These are phyloP conservation scores for Andrena minutula DNA, from an alignment of 2,888 invertebrate genomes.

Conservation along the genomic window DNA sequence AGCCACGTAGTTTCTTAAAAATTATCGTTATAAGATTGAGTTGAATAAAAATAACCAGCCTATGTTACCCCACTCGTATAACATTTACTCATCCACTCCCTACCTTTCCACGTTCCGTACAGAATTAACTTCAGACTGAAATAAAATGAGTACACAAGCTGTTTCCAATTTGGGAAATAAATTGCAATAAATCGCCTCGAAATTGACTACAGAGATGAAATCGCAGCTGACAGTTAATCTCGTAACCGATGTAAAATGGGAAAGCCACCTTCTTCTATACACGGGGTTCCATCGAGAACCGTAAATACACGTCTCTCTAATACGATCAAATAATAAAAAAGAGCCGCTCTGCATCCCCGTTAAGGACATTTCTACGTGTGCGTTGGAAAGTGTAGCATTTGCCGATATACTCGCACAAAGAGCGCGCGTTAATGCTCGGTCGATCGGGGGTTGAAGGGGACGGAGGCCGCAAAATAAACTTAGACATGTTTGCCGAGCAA, in stretches of 20 bases:
- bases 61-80: not conserved
- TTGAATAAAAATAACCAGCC: not conserved
- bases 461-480: conserved; percentile 80
- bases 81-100: too few species aligned
- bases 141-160: too few species aligned
- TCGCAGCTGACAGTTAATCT: too few species aligned
- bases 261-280: not conserved
- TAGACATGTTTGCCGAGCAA: conserved; percentile 84
- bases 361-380: conserved; percentile 20
- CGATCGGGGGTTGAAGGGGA: not conserved
- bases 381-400: conserved; percentile 39
- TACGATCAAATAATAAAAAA: conserved; percentile 58
- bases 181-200: too few species aligned
- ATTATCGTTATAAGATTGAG: too few species aligned
- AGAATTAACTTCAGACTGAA: too few species aligned
- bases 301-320: conserved; percentile 41
- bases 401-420: not conserved
- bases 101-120: too few species aligned
- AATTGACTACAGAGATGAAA: too few species aligned
- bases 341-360: not conserved
- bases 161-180: too few species aligned
- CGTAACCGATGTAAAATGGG: too few species aligned
- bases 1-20: too few species aligned
- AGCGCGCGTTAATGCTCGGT: conserved; percentile 45
- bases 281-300: not conserved